Evolutionary conservation across 2,113 vertebrate species (phyloP).

Genomic region (Cyanoramphus novaezelandiae): DNA sequence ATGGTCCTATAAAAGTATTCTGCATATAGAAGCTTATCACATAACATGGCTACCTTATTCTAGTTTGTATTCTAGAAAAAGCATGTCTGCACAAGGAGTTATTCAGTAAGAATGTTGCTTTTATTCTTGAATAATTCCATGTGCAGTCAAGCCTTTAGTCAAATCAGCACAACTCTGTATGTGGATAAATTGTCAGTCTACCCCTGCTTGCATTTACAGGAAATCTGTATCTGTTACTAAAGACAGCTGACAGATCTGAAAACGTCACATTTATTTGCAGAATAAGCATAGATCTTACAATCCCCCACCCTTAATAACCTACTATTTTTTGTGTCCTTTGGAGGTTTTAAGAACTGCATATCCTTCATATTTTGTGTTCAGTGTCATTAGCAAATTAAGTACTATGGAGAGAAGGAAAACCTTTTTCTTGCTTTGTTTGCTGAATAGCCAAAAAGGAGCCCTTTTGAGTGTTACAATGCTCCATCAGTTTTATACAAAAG

Average conservation of each 20-base stretch:
- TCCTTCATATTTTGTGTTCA: background rate
- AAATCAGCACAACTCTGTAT: conserved; percentile 15
- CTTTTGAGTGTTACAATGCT: background rate
- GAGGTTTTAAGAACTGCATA: background rate
- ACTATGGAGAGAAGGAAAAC: background rate
- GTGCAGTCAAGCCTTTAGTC: conserved; percentile 10
- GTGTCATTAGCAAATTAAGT: background rate
- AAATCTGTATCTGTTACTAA: conserved; percentile 13
- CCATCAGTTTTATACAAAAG: background rate
- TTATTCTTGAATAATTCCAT: conserved; percentile 33
- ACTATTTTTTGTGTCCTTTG: background rate
- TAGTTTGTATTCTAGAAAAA: conserved; percentile 24
- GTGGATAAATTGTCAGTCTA: background rate
- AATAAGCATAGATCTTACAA: background rate
- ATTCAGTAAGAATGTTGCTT: conserved; percentile 9
- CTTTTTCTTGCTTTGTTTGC: background rate
- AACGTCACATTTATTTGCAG: background rate
- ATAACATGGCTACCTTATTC: background rate
- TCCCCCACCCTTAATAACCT: background rate
- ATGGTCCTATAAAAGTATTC: background rate
- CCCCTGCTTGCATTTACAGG: background rate
- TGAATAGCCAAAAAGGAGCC: background rate
- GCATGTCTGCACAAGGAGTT: background rate
- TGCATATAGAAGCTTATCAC: background rate
- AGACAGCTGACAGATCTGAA: conserved; percentile 11